phyloP scores from a whole-genome alignment of 2,113 vertebrate genomes.

The Thermophis baileyi region DNA sequence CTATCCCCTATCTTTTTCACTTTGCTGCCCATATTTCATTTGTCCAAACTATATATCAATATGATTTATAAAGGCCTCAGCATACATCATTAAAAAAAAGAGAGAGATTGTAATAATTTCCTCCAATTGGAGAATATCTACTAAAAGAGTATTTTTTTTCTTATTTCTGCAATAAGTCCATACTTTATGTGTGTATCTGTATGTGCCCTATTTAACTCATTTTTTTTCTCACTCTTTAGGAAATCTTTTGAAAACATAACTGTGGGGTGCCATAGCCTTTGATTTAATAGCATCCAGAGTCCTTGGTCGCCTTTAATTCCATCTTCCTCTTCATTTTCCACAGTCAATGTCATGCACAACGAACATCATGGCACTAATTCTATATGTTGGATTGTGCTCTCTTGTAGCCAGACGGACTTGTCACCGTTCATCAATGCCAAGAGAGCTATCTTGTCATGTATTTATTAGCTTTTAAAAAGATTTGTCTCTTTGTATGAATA shows the following conservation, averaged over 20 bases:
- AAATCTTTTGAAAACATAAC: conserved; percentile 3
- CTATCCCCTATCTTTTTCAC: conserved; percentile 32
- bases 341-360: conserved; percentile 38
- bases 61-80: conserved; percentile 26
- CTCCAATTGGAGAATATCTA: conserved; percentile 13
- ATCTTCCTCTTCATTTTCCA: conserved; percentile 30
- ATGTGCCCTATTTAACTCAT: neutral
- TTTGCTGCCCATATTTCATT: conserved; percentile 65
- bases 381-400: neutral
- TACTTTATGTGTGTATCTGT: neutral
- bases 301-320: conserved; percentile 27
- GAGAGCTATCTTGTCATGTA: conserved; percentile 28
- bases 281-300: neutral
- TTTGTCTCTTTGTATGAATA: conserved; percentile 25
- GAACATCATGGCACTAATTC: conserved; percentile 31
- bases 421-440: conserved; percentile 38
- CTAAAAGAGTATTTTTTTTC: conserved; percentile 16
- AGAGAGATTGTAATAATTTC: conserved; percentile 45
- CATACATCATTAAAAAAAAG: conserved; percentile 26
- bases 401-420: conserved; percentile 20
- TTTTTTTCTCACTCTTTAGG: conserved; percentile 6
- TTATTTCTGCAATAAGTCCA: conserved; percentile 22
- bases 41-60: conserved; percentile 49
- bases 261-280: neutral
- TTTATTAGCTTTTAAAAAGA: conserved; percentile 51